These are phyloP conservation scores for Microchrysa polita DNA, from an alignment of 2,888 invertebrate species.

Conservation along the genomic window DNA sequence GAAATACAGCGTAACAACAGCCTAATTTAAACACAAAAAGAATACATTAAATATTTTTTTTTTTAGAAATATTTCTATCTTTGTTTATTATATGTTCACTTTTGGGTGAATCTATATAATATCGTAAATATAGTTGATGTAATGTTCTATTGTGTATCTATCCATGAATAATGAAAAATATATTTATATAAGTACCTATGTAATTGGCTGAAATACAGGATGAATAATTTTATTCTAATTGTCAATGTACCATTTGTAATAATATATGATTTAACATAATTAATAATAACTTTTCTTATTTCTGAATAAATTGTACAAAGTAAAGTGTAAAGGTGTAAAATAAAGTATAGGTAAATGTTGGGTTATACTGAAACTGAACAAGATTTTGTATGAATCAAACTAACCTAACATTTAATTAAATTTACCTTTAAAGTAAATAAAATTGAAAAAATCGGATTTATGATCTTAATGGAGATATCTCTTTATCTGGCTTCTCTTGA, in stretches of 20 bases:
- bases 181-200: no score
- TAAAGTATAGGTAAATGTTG: conserved; percentile 29
- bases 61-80: not conserved
- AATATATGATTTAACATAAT: not conserved
- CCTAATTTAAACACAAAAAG: conserved; percentile 43
- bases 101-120: not conserved
- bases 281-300: not conserved
- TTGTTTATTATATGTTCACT: not conserved
- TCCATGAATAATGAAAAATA: conserved; percentile 39
- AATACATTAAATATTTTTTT: not conserved
- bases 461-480: no score
- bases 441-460: no score
- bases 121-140: not conserved
- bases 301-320: conserved; percentile 34
- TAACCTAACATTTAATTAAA: no score
- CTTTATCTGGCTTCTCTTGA: not conserved
- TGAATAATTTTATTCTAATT: no score
- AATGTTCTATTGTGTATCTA: not conserved
- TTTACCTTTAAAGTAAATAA: no score
- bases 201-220: no score
- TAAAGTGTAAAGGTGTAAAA: conserved; percentile 34
- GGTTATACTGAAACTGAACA: no score
- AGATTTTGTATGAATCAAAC: no score
- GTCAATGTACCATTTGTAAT: no score
- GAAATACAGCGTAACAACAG: conserved; percentile 60